phyloP scores from a whole-genome alignment of 2,888 invertebrate genomes.

The Seira musarum region DNA sequence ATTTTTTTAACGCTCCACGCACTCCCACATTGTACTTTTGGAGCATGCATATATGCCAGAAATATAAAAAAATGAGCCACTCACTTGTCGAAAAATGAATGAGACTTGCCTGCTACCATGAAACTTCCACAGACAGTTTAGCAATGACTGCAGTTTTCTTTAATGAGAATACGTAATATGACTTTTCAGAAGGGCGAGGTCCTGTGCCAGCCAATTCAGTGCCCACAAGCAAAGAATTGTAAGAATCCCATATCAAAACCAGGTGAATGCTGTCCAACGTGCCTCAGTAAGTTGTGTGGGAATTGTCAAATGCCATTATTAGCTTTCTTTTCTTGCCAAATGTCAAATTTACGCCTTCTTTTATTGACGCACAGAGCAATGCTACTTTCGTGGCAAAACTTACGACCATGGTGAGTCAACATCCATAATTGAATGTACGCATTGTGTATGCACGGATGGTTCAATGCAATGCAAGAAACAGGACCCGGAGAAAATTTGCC shows the following conservation, averaged over 20 bases:
- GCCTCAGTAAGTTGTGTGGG: conserved; percentile 81
- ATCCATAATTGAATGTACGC: conserved; percentile 81
- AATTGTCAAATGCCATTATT: not conserved
- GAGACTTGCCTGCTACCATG: too few species aligned
- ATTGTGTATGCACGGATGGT: conserved; percentile 88
- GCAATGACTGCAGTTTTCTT: too few species aligned
- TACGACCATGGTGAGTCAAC: conserved; percentile 85
- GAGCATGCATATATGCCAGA: too few species aligned
- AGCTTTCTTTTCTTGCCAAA: not conserved
- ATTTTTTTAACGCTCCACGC: not conserved
- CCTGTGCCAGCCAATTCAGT: conserved; percentile 86
- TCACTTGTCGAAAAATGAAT: too few species aligned
- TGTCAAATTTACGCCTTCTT: not conserved
- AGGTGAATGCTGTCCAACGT: conserved; percentile 89
- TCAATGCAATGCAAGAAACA: conserved; percentile 84
- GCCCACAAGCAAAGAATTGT: conserved; percentile 82
- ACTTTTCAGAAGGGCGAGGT: conserved; percentile 84
- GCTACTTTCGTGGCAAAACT: conserved; percentile 78
- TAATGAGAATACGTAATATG: too few species aligned
- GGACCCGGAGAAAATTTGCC: conserved; percentile 83
- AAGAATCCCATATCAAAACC: conserved; percentile 85
- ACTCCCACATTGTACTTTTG: not conserved
- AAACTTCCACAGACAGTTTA: too few species aligned
- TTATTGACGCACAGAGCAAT: conserved; percentile 78
- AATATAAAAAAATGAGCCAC: too few species aligned